A percentile compares a stretch with the other conserved stretches of the same genome.
These are phyloP conservation scores for Vespertilio murinus DNA, from an alignment of 2,797 vertebrate genomes.

Conservation along the genomic window DNA sequence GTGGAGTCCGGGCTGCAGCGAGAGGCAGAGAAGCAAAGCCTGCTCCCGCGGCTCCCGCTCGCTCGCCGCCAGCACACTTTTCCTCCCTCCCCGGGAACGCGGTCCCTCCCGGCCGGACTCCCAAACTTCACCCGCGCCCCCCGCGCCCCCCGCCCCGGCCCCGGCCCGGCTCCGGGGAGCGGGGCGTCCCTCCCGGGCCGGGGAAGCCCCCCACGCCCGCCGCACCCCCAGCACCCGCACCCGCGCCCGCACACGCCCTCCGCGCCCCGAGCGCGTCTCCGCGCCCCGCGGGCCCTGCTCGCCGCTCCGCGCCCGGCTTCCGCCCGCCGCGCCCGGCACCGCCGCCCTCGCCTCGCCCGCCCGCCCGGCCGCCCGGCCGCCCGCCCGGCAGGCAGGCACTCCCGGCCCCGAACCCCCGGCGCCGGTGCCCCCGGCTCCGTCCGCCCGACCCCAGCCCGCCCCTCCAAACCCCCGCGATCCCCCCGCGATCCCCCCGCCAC, in stretches of 20 bases:
- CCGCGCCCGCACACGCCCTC: constrained; percentile 70
- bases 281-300: constrained; percentile 61
- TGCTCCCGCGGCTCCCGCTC: constrained; percentile 19
- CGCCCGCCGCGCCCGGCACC: constrained; percentile 59
- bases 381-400: not conserved
- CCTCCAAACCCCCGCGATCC: not conserved
- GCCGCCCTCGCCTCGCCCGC: constrained; percentile 13
- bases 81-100: constrained; percentile 53
- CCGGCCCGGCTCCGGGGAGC: not conserved
- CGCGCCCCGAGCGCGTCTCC: constrained; percentile 54
- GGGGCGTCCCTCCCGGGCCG: not conserved
- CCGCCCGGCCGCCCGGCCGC: constrained; percentile 17
- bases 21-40: not conserved
- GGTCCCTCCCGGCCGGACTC: constrained; percentile 20
- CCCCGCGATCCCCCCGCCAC: not conserved
- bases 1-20: not conserved
- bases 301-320: constrained; percentile 49
- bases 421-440: not conserved
- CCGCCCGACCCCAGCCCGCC: not conserved
- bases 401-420: not conserved
- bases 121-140: constrained; percentile 62
- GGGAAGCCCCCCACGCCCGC: constrained; percentile 28
- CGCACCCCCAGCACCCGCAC: constrained; percentile 31
- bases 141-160: not conserved
- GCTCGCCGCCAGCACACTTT: constrained; percentile 47